phyloP scores from a whole-genome alignment of 2,113 vertebrate species.

The Malurus elegans region DNA sequence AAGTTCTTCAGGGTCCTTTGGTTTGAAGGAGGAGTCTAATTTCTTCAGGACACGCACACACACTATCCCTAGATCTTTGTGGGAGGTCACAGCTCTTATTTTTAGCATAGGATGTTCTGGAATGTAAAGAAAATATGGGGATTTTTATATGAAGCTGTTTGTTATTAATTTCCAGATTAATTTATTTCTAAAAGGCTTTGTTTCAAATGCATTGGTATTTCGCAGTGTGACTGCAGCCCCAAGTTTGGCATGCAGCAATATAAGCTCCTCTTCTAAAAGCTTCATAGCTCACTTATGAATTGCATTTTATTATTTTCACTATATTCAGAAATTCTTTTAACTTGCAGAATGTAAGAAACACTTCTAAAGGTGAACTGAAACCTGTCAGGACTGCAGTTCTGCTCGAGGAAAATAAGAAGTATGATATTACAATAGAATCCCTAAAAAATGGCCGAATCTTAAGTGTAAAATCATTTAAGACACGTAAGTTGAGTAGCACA shows the following conservation, averaged over 20 bases:
- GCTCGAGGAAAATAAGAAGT: slow-evolving; percentile 71
- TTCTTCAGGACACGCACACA: background rate
- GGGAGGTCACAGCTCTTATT: background rate
- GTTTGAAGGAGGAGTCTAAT: background rate
- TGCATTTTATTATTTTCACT: background rate
- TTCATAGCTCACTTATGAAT: background rate
- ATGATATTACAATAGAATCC: slow-evolving; percentile 74
- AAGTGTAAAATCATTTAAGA: slow-evolving; percentile 73
- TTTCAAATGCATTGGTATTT: background rate
- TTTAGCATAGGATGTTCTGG: background rate
- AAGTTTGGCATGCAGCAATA: rapidly evolving
- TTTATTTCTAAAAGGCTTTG: background rate
- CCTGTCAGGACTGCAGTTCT: slow-evolving; percentile 65
- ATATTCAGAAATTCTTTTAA: background rate
- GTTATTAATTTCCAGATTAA: background rate
- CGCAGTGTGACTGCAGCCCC: background rate
- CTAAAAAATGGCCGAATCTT: slow-evolving; percentile 67
- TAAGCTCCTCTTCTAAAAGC: background rate
- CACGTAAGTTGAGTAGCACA: slow-evolving; percentile 64
- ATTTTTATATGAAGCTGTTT: background rate
- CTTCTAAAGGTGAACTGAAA: slow-evolving; percentile 58
- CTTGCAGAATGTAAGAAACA: slow-evolving; percentile 62
- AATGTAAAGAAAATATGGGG: background rate
- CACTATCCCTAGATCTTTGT: background rate
- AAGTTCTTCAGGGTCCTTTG: background rate